Base-by-base conservation (phyloP, 1,140 invertebrate species). In the Calliopsis andreniformis region DNA sequence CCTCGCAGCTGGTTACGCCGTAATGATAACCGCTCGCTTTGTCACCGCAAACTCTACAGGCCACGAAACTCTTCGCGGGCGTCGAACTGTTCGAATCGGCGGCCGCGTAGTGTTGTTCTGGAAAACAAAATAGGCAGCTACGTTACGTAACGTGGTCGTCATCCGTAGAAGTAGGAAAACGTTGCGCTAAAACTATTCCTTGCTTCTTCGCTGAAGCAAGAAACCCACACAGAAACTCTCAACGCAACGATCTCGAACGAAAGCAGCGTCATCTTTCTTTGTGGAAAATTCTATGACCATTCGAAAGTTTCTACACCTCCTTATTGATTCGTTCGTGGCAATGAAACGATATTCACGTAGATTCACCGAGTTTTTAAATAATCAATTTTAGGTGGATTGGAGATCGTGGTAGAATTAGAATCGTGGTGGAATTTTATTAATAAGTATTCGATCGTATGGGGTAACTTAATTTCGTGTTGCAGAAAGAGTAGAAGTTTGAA, bases 1-100 rank as follows among this genome's bases (percentile, higher is more conserved):
- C 98, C 93, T 99, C 98, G 92, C 98, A 99, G 73, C 98, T 98
- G 86, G 99, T 99, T 71, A 99, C 98, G 45, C 98, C 98, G 94
- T 99, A 99, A 93, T 99, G 98, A 92, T 99, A 99, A 43, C 98
- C 98, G 75, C 98, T 99, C 61, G 98, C 98, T 89, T 99, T 99
- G 93, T 99, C 98, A 51, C 98, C 98, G 92, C 98, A 99, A 63
- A 99, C 98, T 90, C 98, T 97, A 93, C 98, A 99, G 43, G 97
- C 96, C 79, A 98, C 96, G 91, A 98, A 98, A 56, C 96, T 95
- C 90, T 98, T 98, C 75, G 94, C 94, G 8, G 95, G 94, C 59
- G 94, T 94, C 63, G 93, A 93, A 86, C 94, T 95, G 87, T 96
- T 96, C 45, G 95, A 96, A 89, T 96, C 96, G 20, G 95, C 95